These are phyloP conservation scores for Smittia sp. DNA, from an alignment of 2,888 invertebrate genomes.

Conservation along the genomic window DNA sequence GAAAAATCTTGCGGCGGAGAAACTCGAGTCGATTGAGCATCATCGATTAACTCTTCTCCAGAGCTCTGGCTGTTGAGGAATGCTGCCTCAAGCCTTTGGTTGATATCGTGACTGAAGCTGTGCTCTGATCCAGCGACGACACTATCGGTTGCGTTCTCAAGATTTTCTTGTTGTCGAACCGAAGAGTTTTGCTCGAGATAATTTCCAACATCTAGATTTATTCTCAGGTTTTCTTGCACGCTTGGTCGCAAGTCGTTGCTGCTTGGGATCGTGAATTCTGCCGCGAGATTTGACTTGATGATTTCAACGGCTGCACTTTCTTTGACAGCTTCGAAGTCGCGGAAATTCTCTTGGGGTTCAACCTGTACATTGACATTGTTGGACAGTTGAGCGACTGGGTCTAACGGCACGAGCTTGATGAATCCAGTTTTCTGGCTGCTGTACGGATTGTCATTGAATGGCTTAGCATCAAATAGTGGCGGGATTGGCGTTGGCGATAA, in stretches of 20 bases:
- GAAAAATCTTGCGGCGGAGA: not conserved
- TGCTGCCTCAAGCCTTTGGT: conserved; percentile 4
- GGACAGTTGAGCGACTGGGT: conserved; percentile 26
- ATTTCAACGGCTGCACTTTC: conserved; percentile 7
- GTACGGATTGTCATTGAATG: conserved; percentile 53
- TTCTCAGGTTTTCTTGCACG: conserved; percentile 39
- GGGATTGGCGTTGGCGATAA: conserved; percentile 62
- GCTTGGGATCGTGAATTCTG: conserved; percentile 29
- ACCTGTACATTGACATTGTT: conserved; percentile 34
- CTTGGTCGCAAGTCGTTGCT: not conserved
- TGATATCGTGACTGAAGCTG: conserved; percentile 6
- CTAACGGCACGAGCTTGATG: conserved; percentile 37
- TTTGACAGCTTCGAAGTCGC: not conserved
- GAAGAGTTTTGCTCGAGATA: conserved; percentile 42
- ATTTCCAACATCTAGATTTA: conserved; percentile 40
- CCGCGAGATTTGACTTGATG: conserved; percentile 42
- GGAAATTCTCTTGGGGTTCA: not conserved
- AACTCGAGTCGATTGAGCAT: not conserved
- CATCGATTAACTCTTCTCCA: not conserved
- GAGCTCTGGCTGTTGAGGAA: not conserved
- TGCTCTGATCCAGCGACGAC: conserved; percentile 24
- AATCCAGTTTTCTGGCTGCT: conserved; percentile 32
- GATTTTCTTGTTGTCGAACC: conserved; percentile 34
- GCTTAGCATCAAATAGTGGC: conserved; percentile 62
- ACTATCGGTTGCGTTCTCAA: conserved; percentile 13